These are phyloP conservation scores for Melieria picta DNA, from an alignment of 2,888 invertebrate species.

Conservation along the genomic window DNA sequence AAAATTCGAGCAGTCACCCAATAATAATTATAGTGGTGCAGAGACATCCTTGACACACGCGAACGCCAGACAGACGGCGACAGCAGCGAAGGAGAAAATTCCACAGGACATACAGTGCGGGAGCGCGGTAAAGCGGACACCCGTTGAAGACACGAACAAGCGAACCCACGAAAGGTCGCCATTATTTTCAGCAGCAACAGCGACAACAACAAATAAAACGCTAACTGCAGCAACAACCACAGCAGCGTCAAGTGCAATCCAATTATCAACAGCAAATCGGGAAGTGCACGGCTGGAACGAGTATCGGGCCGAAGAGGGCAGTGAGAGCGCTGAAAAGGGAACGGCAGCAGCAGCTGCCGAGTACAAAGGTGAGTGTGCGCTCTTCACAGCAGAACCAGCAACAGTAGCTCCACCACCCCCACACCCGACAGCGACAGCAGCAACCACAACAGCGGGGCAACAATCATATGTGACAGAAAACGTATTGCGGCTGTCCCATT, in stretches of 20 bases:
- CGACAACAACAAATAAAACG: not conserved
- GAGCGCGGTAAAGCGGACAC: constrained; percentile 26
- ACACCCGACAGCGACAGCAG: constrained; percentile 29
- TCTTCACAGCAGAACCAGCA: constrained; percentile 33
- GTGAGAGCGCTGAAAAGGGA: too few species aligned
- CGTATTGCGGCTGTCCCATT: constrained; percentile 45
- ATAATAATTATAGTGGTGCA: constrained; percentile 8
- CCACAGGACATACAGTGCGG: constrained; percentile 34
- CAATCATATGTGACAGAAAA: constrained; percentile 44
- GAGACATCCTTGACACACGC: constrained; percentile 32
- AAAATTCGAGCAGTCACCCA: constrained; percentile 7
- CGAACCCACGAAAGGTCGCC: too few species aligned
- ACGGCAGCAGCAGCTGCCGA: not conserved
- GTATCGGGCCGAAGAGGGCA: not conserved
- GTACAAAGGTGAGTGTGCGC: not conserved
- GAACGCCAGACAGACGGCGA: constrained; percentile 6
- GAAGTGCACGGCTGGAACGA: not conserved
- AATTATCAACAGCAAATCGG: constrained; percentile 22
- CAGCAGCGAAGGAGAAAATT: constrained; percentile 19
- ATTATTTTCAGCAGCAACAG: not conserved
- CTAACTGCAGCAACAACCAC: constrained; percentile 19
- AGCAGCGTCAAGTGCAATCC: constrained; percentile 31
- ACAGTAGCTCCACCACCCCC: constrained; percentile 28
- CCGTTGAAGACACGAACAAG: too few species aligned
- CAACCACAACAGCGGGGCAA: constrained; percentile 26